Conservation (phyloP, 2,888 invertebrate genomes). For the Phania funesta region DNA sequence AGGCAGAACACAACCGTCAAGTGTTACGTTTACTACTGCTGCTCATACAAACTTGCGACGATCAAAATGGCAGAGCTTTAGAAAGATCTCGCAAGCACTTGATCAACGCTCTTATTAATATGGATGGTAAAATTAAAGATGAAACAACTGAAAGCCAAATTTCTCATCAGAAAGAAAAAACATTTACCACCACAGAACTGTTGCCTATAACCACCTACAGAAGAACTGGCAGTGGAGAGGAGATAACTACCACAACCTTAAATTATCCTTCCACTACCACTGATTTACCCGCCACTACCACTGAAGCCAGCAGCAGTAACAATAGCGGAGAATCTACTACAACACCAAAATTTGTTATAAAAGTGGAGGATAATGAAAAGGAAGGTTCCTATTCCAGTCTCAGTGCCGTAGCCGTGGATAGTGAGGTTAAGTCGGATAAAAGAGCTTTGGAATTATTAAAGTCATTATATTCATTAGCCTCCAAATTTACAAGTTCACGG, state of each 20-base stretch:
- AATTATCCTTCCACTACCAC: conserved; percentile 65
- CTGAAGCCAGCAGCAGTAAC: conserved; percentile 66
- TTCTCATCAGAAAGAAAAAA: conserved; percentile 49
- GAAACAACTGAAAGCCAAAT: conserved; percentile 35
- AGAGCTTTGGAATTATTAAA: conserved; percentile 90
- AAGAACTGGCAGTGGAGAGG: conserved; percentile 74
- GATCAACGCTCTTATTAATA: conserved; percentile 85
- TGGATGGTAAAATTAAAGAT: conserved; percentile 80
- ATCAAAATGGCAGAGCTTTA: conserved; percentile 86
- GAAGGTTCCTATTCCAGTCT: conserved; percentile 65
- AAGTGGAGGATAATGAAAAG: conserved; percentile 77
- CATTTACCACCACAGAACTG: conserved; percentile 59
- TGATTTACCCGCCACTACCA: conserved; percentile 73
- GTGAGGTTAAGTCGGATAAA: conserved; percentile 83
- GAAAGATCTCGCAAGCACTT: conserved; percentile 86
- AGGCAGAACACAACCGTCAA: conserved; percentile 88
- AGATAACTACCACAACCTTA: conserved; percentile 75
- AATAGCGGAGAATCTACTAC: conserved; percentile 77
- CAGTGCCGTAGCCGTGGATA: conserved; percentile 69
- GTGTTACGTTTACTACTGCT: conserved; percentile 87
- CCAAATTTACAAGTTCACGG: conserved; percentile 87
- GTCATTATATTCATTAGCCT: conserved; percentile 91
- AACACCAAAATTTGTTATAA: conserved; percentile 76
- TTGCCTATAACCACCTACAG: conserved; percentile 74
- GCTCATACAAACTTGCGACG: conserved; percentile 89